These are phyloP conservation scores for Epizoanthus stellaris DNA, from an alignment of 92 coral and sea anemone species.

Conservation along the genomic window DNA sequence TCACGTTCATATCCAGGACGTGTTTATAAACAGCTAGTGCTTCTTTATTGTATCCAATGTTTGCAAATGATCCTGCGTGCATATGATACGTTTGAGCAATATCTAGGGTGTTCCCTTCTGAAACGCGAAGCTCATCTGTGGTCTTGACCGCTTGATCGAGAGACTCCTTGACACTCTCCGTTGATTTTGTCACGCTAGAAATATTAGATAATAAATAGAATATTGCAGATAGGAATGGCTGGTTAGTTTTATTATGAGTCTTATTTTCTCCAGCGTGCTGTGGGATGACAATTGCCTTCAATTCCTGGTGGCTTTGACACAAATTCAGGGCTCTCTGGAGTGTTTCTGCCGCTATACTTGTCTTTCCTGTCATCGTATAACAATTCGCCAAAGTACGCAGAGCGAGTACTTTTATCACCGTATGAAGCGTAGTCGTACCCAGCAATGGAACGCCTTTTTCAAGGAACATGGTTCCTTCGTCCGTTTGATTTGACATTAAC, in stretches of 20 bases:
- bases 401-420: neutral
- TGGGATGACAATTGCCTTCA: neutral
- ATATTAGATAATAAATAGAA: slow-evolving; percentile 2
- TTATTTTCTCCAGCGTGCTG: neutral
- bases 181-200: neutral
- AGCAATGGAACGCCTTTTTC: neutral
- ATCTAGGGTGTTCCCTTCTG: neutral
- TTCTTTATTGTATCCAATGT: neutral
- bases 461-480: neutral
- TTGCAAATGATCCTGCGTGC: neutral
- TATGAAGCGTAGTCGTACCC: neutral
- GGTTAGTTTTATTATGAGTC: neutral
- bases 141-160: neutral
- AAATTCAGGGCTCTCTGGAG: neutral
- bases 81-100: neutral
- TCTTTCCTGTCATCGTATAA: neutral
- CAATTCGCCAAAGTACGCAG: slow-evolving; percentile 4
- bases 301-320: neutral
- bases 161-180: neutral
- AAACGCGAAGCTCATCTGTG: neutral
- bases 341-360: neutral
- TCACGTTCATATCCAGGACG: neutral
- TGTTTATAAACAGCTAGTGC: slow-evolving; percentile 5
- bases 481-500: neutral
- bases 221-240: neutral